Conservation (phyloP, 2,113 vertebrate species). For the Damaliscus lunatus region DNA sequence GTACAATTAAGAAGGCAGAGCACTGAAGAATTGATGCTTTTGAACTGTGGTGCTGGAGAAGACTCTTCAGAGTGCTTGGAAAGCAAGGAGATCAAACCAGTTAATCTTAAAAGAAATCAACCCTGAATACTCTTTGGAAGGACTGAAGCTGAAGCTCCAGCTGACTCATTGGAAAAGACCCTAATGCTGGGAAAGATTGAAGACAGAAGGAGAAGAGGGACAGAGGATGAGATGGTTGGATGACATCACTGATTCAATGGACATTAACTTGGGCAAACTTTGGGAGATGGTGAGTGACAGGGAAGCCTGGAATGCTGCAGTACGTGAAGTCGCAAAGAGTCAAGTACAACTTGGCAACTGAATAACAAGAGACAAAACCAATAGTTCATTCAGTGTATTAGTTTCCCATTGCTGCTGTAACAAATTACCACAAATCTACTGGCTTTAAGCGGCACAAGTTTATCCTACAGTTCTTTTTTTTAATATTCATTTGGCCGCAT, state of each 20-base stretch:
- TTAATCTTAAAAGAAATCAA: not conserved
- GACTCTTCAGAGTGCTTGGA: not conserved
- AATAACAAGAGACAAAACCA: not conserved
- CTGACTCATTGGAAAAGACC: not conserved
- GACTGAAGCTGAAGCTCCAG: not conserved
- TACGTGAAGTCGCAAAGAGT: not conserved
- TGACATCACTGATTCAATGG: not conserved
- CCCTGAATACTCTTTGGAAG: not conserved
- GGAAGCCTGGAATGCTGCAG: not conserved
- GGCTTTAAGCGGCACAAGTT: not conserved
- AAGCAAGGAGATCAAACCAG: not conserved
- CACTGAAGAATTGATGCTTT: not conserved
- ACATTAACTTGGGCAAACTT: not conserved
- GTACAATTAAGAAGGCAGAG: not conserved
- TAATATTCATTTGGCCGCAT: fast-evolving
- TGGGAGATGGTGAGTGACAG: not conserved
- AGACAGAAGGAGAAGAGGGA: not conserved
- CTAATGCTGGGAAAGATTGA: not conserved
- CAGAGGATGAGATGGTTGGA: not conserved
- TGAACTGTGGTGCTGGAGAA: not conserved
- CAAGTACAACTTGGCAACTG: not conserved
- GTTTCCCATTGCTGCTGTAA: not conserved
- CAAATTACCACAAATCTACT: not conserved
- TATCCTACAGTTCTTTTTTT: not conserved
- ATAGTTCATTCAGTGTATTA: not conserved